phyloP scores from a whole-genome alignment of 2,888 invertebrate species.

The Nesidiocoris tenuis region DNA sequence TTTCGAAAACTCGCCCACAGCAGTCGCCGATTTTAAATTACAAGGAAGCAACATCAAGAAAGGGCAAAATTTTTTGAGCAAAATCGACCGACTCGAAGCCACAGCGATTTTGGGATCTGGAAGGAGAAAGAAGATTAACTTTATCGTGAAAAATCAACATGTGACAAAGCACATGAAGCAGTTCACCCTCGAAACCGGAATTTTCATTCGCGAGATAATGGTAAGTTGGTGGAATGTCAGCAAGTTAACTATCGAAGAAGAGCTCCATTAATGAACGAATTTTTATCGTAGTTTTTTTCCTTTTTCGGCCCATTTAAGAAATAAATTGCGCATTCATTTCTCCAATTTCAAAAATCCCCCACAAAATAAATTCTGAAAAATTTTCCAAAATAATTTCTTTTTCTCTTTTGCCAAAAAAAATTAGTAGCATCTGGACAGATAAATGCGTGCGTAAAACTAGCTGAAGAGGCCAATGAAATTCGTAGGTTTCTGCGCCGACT shows the following conservation, averaged over 20 bases:
- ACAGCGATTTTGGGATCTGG: slow-evolving; percentile 35
- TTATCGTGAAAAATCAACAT: slow-evolving; percentile 37
- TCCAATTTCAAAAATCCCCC: too few relatives aligned
- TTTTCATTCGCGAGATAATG: slow-evolving; percentile 19
- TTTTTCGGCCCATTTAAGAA: too few relatives aligned
- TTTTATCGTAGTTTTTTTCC: neutral
- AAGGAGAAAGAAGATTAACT: slow-evolving; percentile 2
- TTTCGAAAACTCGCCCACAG: neutral
- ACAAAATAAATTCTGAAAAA: too few relatives aligned
- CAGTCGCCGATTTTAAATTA: neutral
- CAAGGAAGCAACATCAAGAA: slow-evolving; percentile 15
- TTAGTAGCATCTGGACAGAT: too few relatives aligned
- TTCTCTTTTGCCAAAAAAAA: too few relatives aligned
- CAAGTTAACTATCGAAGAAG: neutral
- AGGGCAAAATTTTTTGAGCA: slow-evolving; percentile 41
- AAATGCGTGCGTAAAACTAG: too few relatives aligned
- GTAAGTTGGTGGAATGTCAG: slow-evolving; percentile 5
- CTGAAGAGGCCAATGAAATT: too few relatives aligned
- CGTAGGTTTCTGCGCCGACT: too few relatives aligned
- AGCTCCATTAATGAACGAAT: neutral
- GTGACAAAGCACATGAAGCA: slow-evolving; percentile 10
- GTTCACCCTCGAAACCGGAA: slow-evolving; percentile 2
- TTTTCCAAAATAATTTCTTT: too few relatives aligned
- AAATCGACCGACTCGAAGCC: slow-evolving; percentile 25
- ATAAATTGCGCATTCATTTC: too few relatives aligned